These are phyloP conservation scores for Drosophila kuntzei DNA, from an alignment of 2,888 invertebrate genomes.

Conservation along the genomic window DNA sequence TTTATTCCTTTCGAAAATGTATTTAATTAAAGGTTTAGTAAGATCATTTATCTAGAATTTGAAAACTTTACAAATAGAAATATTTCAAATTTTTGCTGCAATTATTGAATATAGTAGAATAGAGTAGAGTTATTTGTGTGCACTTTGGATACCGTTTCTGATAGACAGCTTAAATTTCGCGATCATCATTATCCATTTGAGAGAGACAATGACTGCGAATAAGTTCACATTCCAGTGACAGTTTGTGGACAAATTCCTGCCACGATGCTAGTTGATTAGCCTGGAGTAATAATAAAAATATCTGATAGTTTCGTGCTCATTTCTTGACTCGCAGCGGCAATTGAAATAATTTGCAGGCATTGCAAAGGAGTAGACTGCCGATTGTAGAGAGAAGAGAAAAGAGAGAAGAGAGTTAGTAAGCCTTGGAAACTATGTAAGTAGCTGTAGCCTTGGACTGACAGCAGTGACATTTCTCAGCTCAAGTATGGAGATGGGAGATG, in stretches of 20 bases:
- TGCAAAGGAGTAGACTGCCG: slow-evolving; percentile 6
- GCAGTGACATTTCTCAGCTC: slow-evolving; percentile 53
- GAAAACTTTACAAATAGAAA: neutral
- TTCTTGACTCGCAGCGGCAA: slow-evolving; percentile 15
- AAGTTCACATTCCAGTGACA: slow-evolving; percentile 43
- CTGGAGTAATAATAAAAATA: slow-evolving; percentile 55
- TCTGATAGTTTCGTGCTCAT: slow-evolving; percentile 21
- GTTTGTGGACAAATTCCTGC: slow-evolving; percentile 45
- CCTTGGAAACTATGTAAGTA: slow-evolving; percentile 22
- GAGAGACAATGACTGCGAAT: slow-evolving; percentile 17
- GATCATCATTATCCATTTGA: slow-evolving; percentile 9
- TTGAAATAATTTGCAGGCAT: slow-evolving; percentile 62
- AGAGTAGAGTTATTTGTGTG: neutral
- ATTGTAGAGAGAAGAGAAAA: neutral
- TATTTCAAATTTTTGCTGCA: neutral
- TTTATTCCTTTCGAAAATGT: no score
- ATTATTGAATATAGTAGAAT: neutral
- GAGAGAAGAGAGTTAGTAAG: slow-evolving; percentile 29
- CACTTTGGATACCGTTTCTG: neutral
- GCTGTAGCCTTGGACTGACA: slow-evolving; percentile 29
- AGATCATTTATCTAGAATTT: neutral
- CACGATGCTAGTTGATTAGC: slow-evolving; percentile 52
- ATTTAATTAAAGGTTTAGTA: no score
- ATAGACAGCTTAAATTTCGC: neutral
- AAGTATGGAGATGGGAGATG: neutral